These are phyloP conservation scores for Lochmaea crataegi DNA, from an alignment of 2,888 invertebrate species.

Conservation along the genomic window DNA sequence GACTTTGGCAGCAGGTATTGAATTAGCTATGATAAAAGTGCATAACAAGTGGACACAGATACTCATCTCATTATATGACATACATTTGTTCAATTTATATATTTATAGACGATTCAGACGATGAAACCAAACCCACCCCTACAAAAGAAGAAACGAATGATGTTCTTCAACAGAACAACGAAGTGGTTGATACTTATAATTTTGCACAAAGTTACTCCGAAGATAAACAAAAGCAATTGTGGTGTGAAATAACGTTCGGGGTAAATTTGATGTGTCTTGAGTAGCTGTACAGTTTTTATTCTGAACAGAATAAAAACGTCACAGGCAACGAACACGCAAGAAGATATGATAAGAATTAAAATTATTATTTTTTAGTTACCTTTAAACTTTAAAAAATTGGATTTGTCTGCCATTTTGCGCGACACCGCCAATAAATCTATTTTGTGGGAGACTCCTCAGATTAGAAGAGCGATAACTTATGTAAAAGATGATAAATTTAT, in stretches of 20 bases:
- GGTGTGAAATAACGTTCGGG: slow-evolving; percentile 86
- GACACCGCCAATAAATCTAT: slow-evolving; percentile 78
- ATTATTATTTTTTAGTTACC: slow-evolving; percentile 66
- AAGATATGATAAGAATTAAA: too few species aligned
- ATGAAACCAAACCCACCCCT: slow-evolving; percentile 66
- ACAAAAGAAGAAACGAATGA: slow-evolving; percentile 70
- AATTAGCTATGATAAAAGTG: too few species aligned
- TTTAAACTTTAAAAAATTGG: slow-evolving; percentile 74
- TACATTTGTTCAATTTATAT: background rate
- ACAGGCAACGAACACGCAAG: too few species aligned
- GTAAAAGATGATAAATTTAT: slow-evolving; percentile 72
- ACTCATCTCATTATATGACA: too few species aligned
- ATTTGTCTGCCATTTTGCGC: slow-evolving; percentile 79
- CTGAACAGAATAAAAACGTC: too few species aligned
- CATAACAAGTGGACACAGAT: too few species aligned
- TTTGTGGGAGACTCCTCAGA: slow-evolving; percentile 82
- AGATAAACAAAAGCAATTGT: slow-evolving; percentile 80
- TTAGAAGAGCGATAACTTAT: slow-evolving; percentile 87
- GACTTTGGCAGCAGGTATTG: too few species aligned
- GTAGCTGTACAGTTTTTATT: too few species aligned
- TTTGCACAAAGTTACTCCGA: slow-evolving; percentile 73
- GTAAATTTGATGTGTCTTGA: slow-evolving; percentile 64
- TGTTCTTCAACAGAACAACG: slow-evolving; percentile 53
- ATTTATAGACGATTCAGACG: slow-evolving; percentile 59
- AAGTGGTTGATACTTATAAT: slow-evolving; percentile 56